These are phyloP conservation scores for Gadopsis bispinosus DNA, from an alignment of 2,797 vertebrate species.

Conservation along the genomic window DNA sequence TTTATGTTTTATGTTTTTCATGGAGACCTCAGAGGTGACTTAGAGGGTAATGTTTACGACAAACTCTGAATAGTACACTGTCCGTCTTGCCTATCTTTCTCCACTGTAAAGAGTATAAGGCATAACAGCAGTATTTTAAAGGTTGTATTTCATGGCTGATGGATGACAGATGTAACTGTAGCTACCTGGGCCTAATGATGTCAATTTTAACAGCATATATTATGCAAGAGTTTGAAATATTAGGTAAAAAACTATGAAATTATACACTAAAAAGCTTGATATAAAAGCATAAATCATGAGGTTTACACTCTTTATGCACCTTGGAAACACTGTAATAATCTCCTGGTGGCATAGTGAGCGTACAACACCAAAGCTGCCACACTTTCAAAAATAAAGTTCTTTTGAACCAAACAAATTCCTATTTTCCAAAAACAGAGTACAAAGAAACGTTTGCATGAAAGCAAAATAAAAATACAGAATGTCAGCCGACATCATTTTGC, in stretches of 20 bases:
- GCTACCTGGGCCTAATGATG: neutral
- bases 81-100: neutral
- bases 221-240: neutral
- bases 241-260: neutral
- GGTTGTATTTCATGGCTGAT: conserved; percentile 1
- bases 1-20: neutral
- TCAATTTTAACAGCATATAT: neutral
- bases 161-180: neutral
- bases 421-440: conserved; percentile 14
- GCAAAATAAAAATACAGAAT: conserved; percentile 9
- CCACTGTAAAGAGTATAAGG: neutral
- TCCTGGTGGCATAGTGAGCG: neutral
- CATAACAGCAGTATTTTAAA: neutral
- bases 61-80: neutral
- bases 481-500: conserved; percentile 5
- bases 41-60: neutral
- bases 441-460: conserved; percentile 14
- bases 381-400: neutral
- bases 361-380: neutral
- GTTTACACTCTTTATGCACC: neutral
- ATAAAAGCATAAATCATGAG: neutral
- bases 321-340: neutral
- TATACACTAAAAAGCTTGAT: neutral
- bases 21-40: neutral
- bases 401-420: neutral